Evolutionary conservation across 2,797 vertebrate species (phyloP).

Genomic region (Phalanger gymnotis): DNA sequence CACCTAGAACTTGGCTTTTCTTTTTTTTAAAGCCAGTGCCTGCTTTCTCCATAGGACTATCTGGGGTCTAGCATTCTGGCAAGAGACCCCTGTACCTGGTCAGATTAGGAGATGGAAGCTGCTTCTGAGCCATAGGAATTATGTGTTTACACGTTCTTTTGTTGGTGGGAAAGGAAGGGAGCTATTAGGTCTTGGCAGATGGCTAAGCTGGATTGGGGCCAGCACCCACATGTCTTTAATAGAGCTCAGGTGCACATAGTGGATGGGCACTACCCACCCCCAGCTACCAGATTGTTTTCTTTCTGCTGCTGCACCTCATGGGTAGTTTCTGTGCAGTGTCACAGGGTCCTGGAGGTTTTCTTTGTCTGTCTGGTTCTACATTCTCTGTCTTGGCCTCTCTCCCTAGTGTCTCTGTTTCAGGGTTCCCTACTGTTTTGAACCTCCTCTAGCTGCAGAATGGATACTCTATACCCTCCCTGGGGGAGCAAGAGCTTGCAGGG

Average conservation of each 20-base stretch:
- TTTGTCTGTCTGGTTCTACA: neutral
- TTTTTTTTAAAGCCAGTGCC: conserved; percentile 7
- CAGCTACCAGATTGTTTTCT: conserved; percentile 31
- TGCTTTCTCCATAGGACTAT: neutral
- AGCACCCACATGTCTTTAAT: conserved; percentile 17
- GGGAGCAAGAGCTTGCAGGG: neutral
- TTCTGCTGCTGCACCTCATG: conserved; percentile 27
- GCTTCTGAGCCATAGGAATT: conserved; percentile 30
- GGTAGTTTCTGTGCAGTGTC: neutral
- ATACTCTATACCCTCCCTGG: neutral
- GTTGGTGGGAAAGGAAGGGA: conserved; percentile 12
- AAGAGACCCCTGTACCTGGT: conserved; percentile 1
- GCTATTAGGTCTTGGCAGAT: conserved; percentile 32
- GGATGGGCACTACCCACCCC: conserved; percentile 15
- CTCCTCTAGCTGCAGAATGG: neutral
- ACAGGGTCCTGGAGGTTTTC: neutral
- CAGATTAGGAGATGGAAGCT: conserved; percentile 7
- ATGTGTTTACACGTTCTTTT: neutral
- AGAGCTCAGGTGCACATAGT: conserved; percentile 5
- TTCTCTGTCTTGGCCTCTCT: neutral
- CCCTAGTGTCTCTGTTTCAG: conserved; percentile 1
- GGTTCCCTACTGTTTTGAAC: neutral
- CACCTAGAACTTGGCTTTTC: neutral
- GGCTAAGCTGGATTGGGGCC: conserved; percentile 41
- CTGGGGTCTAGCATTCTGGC: conserved; percentile 21